Percentiles rank a stretch among this genome's conserved stretches.
These are phyloP conservation scores for Cancer borealis DNA, from an alignment of 2,888 invertebrate genomes.

Conservation along the genomic window DNA sequence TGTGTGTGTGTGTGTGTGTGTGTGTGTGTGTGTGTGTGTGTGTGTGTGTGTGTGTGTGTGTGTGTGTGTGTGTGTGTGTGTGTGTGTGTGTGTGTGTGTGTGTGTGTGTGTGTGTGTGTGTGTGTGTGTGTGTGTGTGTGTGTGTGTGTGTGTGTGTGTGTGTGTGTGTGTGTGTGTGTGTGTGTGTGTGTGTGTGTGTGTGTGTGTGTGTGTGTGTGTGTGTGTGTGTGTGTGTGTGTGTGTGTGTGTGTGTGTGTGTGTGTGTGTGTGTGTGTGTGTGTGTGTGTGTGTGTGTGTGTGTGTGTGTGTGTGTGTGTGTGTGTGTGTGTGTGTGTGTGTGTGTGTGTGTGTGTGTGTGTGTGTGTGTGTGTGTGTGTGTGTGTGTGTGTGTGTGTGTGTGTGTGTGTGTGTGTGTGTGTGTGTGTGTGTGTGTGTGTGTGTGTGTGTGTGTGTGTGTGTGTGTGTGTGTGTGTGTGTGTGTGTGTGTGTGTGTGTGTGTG, in stretches of 20 bases:
- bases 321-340: conserved; percentile 78
- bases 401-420: no score
- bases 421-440: conserved; percentile 79
- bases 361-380: not conserved
- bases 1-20: no score
- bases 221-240: no score
- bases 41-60: conserved; percentile 79
- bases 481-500: no score
- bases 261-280: not conserved
- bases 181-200: not conserved
- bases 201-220: no score
- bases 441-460: conserved; percentile 12
- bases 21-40: no score
- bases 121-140: no score
- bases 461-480: not conserved
- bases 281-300: no score
- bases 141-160: conserved; percentile 79
- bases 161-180: conserved; percentile 6
- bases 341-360: conserved; percentile 79
- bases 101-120: no score
- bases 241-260: conserved; percentile 79
- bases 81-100: not conserved
- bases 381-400: no score
- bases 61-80: conserved; percentile 75
- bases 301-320: no score